A percentile compares a stretch with the other conserved stretches of the same genome.
These are phyloP conservation scores for Vollenhovia emeryi DNA, from an alignment of 1,140 invertebrate genomes.

Conservation along the genomic window DNA sequence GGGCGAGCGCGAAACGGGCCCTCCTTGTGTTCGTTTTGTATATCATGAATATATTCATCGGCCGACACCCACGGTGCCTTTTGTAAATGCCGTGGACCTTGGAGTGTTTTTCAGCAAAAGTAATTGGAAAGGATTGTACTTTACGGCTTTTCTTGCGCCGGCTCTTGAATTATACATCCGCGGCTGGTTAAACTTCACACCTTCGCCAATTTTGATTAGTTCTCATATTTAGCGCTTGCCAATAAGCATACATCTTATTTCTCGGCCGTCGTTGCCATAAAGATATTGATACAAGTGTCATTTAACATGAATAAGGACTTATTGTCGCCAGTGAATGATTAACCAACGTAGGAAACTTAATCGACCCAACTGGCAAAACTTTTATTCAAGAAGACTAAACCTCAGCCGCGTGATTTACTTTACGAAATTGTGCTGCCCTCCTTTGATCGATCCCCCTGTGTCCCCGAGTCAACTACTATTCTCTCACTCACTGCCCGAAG, in stretches of 20 bases:
- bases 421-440: background rate
- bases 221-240: background rate
- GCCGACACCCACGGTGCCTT: background rate
- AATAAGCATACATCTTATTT: background rate
- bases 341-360: too few relatives aligned
- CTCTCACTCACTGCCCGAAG: background rate
- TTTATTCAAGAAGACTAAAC: too few relatives aligned
- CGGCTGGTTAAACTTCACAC: background rate
- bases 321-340: too few relatives aligned
- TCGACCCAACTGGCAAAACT: too few relatives aligned
- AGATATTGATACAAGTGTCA: background rate
- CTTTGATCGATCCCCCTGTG: background rate
- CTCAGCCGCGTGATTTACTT: slow-evolving; percentile 6
- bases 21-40: background rate
- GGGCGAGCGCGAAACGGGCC: background rate
- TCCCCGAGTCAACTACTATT: background rate
- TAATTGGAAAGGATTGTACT: background rate
- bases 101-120: background rate
- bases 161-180: slow-evolving; percentile 20
- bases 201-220: background rate
- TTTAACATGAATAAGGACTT: too few relatives aligned
- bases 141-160: slow-evolving; percentile 4
- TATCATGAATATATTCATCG: slow-evolving; percentile 16
- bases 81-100: slow-evolving; percentile 1
- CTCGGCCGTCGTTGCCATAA: background rate